Conservation (phyloP, 2,888 invertebrate genomes). For the Norana najaformis region DNA sequence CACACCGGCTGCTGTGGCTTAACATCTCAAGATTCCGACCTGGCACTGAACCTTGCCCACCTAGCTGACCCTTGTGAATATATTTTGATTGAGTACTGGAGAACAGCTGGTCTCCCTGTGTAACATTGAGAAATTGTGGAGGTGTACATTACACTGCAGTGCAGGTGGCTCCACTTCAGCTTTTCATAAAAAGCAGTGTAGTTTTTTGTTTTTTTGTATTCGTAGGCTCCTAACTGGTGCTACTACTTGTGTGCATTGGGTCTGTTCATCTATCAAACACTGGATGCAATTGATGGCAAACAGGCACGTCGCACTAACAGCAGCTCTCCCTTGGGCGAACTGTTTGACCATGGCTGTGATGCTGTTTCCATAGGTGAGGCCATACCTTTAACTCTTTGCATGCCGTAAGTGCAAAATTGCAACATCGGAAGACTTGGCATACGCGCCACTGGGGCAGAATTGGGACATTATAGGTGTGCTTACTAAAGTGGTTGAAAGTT, state of each 20-base stretch:
- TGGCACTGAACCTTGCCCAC: not conserved
- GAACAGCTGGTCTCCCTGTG: not conserved
- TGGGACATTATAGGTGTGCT: no score
- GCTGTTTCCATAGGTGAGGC: slow-evolving; percentile 79
- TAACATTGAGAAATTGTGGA: not conserved
- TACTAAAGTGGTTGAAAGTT: no score
- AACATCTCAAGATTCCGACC: not conserved
- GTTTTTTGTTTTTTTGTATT: slow-evolving; percentile 20
- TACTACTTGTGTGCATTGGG: slow-evolving; percentile 89
- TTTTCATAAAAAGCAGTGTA: not conserved
- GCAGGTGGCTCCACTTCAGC: not conserved
- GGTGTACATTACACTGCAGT: not conserved
- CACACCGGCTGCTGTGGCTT: not conserved
- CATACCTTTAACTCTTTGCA: no score
- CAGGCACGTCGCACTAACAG: slow-evolving; percentile 91
- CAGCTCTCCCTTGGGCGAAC: slow-evolving; percentile 84
- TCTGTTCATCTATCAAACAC: slow-evolving; percentile 92
- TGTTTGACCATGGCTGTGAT: slow-evolving; percentile 99
- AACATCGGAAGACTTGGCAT: no score
- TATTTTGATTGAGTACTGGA: no score
- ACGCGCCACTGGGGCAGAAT: no score
- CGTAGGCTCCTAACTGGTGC: slow-evolving; percentile 82
- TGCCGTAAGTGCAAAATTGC: no score
- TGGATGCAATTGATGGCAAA: slow-evolving; percentile 98
- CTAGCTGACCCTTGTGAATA: no score